Percentiles rank a stretch among this genome's conserved stretches.
These are phyloP conservation scores for Falco columbarius DNA, from an alignment of 2,797 vertebrate species.

Conservation along the genomic window DNA sequence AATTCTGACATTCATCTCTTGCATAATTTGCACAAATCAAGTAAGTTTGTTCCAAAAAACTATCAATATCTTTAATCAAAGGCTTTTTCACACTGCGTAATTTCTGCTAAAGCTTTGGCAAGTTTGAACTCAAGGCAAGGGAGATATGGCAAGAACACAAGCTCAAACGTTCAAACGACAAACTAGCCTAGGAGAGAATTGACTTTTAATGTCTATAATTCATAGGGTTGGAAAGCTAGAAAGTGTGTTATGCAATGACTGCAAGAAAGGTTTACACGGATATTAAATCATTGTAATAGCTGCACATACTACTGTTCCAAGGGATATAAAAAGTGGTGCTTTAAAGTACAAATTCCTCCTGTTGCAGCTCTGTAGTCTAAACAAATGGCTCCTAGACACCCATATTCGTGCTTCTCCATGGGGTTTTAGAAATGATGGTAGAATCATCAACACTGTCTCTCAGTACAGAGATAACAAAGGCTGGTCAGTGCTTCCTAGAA, in stretches of 20 bases:
- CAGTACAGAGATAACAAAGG: neutral
- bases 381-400: neutral
- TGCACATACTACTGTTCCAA: neutral
- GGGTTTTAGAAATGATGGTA: neutral
- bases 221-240: neutral
- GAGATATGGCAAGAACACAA: neutral
- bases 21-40: neutral
- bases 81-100: neutral
- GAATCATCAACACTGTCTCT: neutral
- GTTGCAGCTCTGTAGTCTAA: neutral
- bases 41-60: neutral
- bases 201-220: neutral
- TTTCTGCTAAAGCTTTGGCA: neutral
- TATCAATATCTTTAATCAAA: neutral
- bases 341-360: neutral
- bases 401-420: neutral
- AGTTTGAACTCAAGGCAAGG: neutral
- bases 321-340: neutral
- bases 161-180: neutral
- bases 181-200: neutral
- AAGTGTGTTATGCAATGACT: neutral
- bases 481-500: neutral
- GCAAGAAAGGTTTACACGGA: neutral
- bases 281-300: constrained; percentile 18
- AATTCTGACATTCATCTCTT: neutral